These are phyloP conservation scores for Sciurus niger DNA, from an alignment of 2,113 vertebrate species.

Conservation along the genomic window DNA sequence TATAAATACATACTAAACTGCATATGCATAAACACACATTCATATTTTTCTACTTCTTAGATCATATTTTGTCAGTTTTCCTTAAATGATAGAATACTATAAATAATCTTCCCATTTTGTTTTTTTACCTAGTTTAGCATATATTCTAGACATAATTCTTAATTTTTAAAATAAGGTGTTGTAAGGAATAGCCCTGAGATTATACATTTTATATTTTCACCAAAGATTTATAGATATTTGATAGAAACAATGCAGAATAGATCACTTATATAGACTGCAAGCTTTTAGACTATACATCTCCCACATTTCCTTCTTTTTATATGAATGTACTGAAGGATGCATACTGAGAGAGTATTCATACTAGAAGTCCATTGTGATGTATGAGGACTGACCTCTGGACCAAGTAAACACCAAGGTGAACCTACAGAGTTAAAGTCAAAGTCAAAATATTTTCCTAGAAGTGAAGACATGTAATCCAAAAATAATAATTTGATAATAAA, in stretches of 20 bases:
- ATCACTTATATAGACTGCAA: slow-evolving; percentile 12
- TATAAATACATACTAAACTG: background rate
- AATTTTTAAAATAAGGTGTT: background rate
- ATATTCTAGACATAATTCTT: slow-evolving; percentile 10
- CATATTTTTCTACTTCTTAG: background rate
- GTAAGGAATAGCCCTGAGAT: background rate
- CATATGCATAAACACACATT: background rate
- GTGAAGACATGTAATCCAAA: background rate
- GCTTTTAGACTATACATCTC: background rate
- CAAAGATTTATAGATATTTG: background rate
- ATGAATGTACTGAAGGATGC: background rate
- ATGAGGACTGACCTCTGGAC: background rate
- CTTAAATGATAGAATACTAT: background rate
- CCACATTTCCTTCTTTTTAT: slow-evolving; percentile 4
- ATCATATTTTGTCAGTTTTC: background rate
- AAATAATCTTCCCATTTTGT: background rate
- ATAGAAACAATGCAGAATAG: background rate
- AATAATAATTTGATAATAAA: background rate
- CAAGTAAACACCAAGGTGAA: background rate
- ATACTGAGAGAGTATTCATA: background rate
- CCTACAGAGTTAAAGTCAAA: background rate
- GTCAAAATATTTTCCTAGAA: background rate
- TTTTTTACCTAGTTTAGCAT: slow-evolving; percentile 26
- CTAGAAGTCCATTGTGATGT: background rate
- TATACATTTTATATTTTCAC: background rate